phyloP scores from a whole-genome alignment of 2,888 invertebrate genomes.

The Drosophila kokeensis region DNA sequence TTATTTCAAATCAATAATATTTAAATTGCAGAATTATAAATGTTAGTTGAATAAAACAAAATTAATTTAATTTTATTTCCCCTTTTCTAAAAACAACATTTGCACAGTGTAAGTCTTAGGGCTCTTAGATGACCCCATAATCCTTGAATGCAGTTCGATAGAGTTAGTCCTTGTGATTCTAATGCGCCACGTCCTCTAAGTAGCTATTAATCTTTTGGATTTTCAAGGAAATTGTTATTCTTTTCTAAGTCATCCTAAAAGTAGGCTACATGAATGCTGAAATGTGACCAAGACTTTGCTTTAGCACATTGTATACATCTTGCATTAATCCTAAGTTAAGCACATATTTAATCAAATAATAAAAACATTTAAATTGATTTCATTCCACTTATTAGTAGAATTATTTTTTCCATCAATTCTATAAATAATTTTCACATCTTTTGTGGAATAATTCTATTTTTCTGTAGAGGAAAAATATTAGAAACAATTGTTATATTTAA shows the following conservation, averaged over 20 bases:
- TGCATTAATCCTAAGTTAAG: background rate
- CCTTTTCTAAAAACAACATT: background rate
- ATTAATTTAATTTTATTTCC: background rate
- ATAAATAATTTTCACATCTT: background rate
- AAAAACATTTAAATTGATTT: background rate
- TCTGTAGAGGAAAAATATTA: background rate
- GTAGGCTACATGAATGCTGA: background rate
- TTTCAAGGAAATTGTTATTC: background rate
- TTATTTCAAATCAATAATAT: conserved; percentile 11
- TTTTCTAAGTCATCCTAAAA: background rate
- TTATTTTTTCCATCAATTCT: background rate
- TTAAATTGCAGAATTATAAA: background rate
- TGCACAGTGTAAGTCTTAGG: background rate
- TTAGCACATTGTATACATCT: background rate
- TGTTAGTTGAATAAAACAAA: background rate
- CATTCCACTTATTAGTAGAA: background rate
- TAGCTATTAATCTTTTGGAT: background rate
- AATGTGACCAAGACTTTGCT: background rate
- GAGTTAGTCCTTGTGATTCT: background rate
- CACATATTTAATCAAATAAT: background rate
- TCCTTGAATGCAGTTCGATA: background rate
- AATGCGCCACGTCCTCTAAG: background rate
- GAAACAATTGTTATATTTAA: conserved; percentile 7
- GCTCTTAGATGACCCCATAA: background rate
- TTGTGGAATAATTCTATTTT: background rate